Evolutionary conservation across 2,113 vertebrate species (phyloP).

Genomic region (Parus major): DNA sequence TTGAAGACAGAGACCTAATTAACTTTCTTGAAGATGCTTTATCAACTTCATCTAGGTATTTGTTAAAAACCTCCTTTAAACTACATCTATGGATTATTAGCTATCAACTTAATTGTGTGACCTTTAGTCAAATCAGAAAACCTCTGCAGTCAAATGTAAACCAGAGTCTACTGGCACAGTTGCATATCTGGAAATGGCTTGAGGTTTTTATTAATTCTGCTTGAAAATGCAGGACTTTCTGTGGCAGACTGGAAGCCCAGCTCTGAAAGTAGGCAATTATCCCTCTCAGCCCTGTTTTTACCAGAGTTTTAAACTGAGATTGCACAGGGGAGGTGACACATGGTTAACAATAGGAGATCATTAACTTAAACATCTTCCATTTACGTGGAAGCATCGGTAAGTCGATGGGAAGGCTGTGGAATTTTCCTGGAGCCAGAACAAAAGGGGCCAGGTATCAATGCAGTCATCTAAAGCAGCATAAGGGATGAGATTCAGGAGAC

Average conservation of each 20-base stretch:
- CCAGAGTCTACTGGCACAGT: background rate
- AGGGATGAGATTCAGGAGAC: background rate
- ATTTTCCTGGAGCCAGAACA: constrained; percentile 7
- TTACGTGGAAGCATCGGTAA: background rate
- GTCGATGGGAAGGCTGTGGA: background rate
- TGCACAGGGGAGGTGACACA: background rate
- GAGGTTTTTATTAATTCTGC: background rate
- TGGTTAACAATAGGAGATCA: constrained; percentile 41
- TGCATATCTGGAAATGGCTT: background rate
- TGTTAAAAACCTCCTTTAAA: constrained; percentile 25
- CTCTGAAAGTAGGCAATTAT: background rate
- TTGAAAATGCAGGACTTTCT: background rate
- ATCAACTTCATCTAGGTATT: constrained; percentile 6
- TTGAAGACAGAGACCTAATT: constrained; percentile 42
- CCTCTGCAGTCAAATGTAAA: background rate
- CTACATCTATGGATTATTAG: background rate
- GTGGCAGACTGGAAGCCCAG: background rate
- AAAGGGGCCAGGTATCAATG: constrained; percentile 18
- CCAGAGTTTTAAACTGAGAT: constrained; percentile 8
- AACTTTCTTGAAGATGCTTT: constrained; percentile 29
- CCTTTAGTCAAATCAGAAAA: background rate
- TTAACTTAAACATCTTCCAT: constrained; percentile 33
- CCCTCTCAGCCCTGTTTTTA: background rate
- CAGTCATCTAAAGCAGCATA: background rate
- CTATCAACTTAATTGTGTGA: background rate